Conservation (phyloP, 1,140 invertebrate genomes). For the Ceratina japonica region DNA sequence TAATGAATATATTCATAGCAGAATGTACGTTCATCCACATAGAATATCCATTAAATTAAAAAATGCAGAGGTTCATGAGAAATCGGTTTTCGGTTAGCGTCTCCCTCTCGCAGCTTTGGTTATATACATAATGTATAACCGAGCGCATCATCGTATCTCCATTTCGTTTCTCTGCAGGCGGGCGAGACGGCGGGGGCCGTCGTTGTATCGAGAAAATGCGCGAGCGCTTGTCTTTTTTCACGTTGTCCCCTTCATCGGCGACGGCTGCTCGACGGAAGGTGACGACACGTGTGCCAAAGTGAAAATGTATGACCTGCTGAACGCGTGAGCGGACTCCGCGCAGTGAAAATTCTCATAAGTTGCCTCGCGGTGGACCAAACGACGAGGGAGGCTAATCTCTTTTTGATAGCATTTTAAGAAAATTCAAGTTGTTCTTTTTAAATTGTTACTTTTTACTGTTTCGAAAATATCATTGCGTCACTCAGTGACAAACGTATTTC, state of each 20-base stretch:
- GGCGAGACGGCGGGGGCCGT: constrained; percentile 11
- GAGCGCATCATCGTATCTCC: constrained; percentile 67
- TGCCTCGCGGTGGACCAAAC: constrained; percentile 30
- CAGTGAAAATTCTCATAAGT: constrained; percentile 74
- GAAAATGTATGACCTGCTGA: constrained; percentile 77
- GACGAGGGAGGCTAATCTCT: constrained; percentile 72
- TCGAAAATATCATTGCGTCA: too few species aligned
- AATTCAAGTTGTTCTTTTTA: background rate
- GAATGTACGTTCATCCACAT: background rate
- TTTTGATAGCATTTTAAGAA: constrained; percentile 70
- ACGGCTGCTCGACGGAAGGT: constrained; percentile 74
- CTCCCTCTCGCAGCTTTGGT: background rate
- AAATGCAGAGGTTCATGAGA: constrained; percentile 29
- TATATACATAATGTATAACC: constrained; percentile 67
- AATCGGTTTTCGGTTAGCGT: constrained; percentile 64
- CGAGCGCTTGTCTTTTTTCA: constrained; percentile 35
- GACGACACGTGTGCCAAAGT: constrained; percentile 79
- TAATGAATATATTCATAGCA: background rate
- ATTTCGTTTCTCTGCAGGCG: constrained; percentile 55
- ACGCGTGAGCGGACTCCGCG: constrained; percentile 74
- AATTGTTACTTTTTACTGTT: background rate
- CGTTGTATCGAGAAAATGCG: constrained; percentile 57
- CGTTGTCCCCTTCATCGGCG: constrained; percentile 49
- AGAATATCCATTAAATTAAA: background rate
- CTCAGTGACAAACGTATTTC: too few species aligned